Evolutionary conservation across 2,113 vertebrate species (phyloP).

Genomic region (Cinclus cinclus): DNA sequence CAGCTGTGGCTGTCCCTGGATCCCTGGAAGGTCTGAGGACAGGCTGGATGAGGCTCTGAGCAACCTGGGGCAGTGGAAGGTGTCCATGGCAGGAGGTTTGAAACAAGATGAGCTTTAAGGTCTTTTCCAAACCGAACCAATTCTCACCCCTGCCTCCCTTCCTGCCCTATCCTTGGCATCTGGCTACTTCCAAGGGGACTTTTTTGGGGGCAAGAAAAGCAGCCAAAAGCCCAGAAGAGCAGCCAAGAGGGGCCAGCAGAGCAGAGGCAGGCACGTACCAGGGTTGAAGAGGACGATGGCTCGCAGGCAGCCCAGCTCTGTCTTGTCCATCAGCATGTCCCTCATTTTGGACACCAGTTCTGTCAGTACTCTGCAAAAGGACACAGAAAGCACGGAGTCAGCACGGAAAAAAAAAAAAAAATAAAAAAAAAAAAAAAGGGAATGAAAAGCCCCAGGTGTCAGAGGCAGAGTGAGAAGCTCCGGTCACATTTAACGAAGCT

Average conservation of each 20-base stretch:
- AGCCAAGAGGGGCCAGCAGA: background rate
- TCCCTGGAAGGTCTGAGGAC: background rate
- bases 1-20: background rate
- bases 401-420: background rate
- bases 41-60: rapidly evolving
- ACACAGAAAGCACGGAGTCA: background rate
- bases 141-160: background rate
- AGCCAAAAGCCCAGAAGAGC: background rate
- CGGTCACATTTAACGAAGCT: background rate
- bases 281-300: conserved; percentile 98
- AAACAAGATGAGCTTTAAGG: background rate
- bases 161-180: background rate
- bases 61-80: rapidly evolving
- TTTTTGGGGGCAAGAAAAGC: background rate
- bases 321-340: conserved; percentile 99
- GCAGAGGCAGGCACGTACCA: conserved; percentile 66
- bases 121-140: background rate
- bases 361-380: conserved; percentile 88
- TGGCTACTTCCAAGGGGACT: background rate
- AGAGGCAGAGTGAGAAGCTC: background rate
- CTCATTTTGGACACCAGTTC: conserved; percentile 99
- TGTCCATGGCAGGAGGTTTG: background rate
- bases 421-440: background rate
- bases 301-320: conserved; percentile 95
- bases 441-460: background rate